phyloP scores from a whole-genome alignment of 2,113 vertebrate genomes.

The Brachyhypopomus gauderio region DNA sequence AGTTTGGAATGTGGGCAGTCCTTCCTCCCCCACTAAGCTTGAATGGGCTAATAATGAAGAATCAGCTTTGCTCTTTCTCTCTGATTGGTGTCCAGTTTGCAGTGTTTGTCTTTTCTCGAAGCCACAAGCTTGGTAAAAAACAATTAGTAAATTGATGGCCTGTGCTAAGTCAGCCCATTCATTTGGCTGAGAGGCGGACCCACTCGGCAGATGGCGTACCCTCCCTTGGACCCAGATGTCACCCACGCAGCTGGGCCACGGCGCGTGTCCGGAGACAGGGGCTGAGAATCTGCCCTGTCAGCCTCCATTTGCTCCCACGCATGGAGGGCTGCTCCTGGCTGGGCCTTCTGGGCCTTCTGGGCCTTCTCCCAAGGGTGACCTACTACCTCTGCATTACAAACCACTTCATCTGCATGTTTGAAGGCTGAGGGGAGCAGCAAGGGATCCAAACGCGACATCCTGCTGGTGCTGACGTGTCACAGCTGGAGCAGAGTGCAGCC shows the following conservation, averaged over 20 bases:
- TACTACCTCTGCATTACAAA: conserved; percentile 1
- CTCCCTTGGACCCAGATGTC: conserved; percentile 27
- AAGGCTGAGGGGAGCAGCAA: neutral
- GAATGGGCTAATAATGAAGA: conserved; percentile 51
- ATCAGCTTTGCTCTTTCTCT: conserved; percentile 46
- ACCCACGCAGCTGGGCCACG: conserved; percentile 45
- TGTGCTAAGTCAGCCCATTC: conserved; percentile 48
- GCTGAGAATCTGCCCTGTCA: conserved; percentile 19
- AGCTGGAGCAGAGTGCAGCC: neutral
- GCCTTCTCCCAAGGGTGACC: conserved; percentile 3
- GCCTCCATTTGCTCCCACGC: conserved; percentile 1
- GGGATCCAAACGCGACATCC: neutral
- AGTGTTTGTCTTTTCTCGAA: conserved; percentile 28
- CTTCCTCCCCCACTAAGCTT: conserved; percentile 5
- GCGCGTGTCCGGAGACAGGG: neutral
- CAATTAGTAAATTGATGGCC: conserved; percentile 55
- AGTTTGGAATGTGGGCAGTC: neutral
- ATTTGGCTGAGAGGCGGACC: conserved; percentile 28
- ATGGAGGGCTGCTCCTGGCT: conserved; percentile 36
- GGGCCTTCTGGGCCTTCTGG: conserved; percentile 13
- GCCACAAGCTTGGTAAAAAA: conserved; percentile 32
- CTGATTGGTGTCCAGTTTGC: conserved; percentile 5
- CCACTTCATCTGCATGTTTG: neutral
- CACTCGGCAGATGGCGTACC: conserved; percentile 51
- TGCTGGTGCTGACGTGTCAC: neutral